These are phyloP conservation scores for Catostylus mosaicus DNA, from an alignment of 30 jellyfish, hydroid and myxozoan species.

Conservation along the genomic window DNA sequence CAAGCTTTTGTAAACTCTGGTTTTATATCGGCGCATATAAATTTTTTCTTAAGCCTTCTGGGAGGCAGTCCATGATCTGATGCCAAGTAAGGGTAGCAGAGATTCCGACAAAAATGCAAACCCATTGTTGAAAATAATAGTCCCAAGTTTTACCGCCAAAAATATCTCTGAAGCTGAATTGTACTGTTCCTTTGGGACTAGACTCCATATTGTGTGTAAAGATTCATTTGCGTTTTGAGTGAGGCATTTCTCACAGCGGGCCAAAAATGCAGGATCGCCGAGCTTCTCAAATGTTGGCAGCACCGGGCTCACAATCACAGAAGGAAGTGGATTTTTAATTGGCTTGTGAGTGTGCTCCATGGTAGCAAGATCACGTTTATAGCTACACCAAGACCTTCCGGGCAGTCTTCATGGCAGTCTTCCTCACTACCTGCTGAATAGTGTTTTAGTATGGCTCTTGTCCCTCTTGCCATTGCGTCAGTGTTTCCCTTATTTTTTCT, in stretches of 20 bases:
- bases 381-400: conserved; percentile 47
- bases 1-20: no score
- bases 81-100: no score
- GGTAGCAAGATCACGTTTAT: conserved; percentile 18
- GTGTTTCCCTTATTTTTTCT: conserved; percentile 13
- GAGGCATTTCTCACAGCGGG: conserved; percentile 8
- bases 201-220: no score
- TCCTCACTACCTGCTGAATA: conserved; percentile 14
- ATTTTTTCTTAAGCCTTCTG: no score
- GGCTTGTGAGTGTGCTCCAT: conserved; percentile 20
- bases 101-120: no score
- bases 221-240: no score
- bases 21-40: no score
- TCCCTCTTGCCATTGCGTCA: conserved; percentile 18
- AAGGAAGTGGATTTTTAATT: conserved; percentile 13
- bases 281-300: conserved; percentile 36
- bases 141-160: no score
- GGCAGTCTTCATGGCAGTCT: conserved; percentile 29
- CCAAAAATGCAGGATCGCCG: conserved; percentile 21
- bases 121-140: no score
- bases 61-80: no score
- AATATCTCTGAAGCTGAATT: no score
- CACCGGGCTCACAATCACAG: conserved; percentile 14
- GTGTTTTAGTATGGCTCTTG: conserved; percentile 29
- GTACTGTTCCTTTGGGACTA: no score